Conservation (phyloP, 1,140 invertebrate genomes). For the Zophobas morio region DNA sequence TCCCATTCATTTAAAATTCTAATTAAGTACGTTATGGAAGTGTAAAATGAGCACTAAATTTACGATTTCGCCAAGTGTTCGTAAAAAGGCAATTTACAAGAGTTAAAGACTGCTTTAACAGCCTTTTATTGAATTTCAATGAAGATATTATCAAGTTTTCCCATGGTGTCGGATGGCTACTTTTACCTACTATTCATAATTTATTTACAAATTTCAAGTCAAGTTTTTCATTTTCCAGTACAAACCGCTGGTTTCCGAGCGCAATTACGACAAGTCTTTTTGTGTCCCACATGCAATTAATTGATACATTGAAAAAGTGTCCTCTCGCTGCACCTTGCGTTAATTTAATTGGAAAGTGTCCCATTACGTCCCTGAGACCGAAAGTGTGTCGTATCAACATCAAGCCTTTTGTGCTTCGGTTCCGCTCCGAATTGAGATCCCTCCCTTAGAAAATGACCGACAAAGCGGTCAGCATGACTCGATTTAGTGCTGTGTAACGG, state of each 20-base stretch:
- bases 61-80: constrained; percentile 17
- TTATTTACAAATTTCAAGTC: too few relatives aligned
- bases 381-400: constrained; percentile 40
- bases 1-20: constrained; percentile 27
- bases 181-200: too few relatives aligned
- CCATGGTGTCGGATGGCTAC: background rate
- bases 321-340: background rate
- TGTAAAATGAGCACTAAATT: constrained; percentile 34
- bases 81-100: constrained; percentile 17
- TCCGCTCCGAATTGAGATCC: constrained; percentile 27
- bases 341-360: background rate
- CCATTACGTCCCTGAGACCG: constrained; percentile 22
- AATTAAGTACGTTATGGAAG: constrained; percentile 30
- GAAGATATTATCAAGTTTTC: constrained; percentile 6
- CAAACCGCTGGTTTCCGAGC: background rate
- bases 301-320: background rate
- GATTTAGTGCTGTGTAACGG: constrained; percentile 13
- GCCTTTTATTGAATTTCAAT: background rate
- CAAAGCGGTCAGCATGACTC: constrained; percentile 28
- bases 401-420: constrained; percentile 15
- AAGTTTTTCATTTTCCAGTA: too few relatives aligned
- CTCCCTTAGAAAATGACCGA: constrained; percentile 35
- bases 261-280: background rate
- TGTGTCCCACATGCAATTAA: background rate
- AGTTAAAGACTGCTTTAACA: constrained; percentile 7